Evolutionary conservation across 2,113 vertebrate species (phyloP).

Genomic region (Atherinomorus stipes): DNA sequence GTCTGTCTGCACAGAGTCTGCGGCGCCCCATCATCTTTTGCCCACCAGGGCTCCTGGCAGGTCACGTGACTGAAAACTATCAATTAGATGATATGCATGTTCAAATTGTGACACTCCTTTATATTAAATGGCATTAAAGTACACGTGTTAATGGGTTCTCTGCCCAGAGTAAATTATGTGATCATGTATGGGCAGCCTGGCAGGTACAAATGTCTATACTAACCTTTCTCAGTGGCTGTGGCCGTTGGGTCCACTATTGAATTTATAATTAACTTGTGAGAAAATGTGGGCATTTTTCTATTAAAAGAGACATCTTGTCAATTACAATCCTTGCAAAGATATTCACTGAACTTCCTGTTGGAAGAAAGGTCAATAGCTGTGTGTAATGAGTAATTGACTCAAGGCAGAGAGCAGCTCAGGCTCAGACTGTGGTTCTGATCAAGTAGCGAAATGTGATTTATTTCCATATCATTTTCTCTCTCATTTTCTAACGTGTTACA

Average conservation of each 20-base stretch:
- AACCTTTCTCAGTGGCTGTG: constrained; percentile 77
- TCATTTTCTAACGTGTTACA: constrained; percentile 75
- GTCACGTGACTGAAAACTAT: no score
- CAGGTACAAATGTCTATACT: constrained; percentile 80
- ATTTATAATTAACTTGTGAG: constrained; percentile 84
- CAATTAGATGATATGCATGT: constrained; percentile 52
- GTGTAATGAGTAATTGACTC: constrained; percentile 88
- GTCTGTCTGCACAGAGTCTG: no score
- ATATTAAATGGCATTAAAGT: constrained; percentile 59
- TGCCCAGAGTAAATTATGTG: constrained; percentile 69
- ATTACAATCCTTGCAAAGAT: constrained; percentile 85
- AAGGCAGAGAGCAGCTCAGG: constrained; percentile 76
- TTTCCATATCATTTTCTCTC: constrained; percentile 83
- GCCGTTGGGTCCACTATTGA: constrained; percentile 76
- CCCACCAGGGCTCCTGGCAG: no score
- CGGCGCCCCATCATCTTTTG: no score
- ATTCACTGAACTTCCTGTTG: constrained; percentile 85
- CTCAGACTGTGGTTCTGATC: constrained; percentile 80
- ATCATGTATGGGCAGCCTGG: constrained; percentile 71
- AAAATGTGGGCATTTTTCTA: constrained; percentile 85
- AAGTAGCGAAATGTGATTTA: constrained; percentile 84
- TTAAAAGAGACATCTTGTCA: constrained; percentile 88
- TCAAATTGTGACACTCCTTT: constrained; percentile 56
- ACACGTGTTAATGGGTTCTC: constrained; percentile 62
- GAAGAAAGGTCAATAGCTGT: constrained; percentile 87